Evolutionary conservation across 2,113 vertebrate genomes (phyloP), one percentile per base, ranked within the genome.

Genomic region (Chloebia gouldiae): DNA sequence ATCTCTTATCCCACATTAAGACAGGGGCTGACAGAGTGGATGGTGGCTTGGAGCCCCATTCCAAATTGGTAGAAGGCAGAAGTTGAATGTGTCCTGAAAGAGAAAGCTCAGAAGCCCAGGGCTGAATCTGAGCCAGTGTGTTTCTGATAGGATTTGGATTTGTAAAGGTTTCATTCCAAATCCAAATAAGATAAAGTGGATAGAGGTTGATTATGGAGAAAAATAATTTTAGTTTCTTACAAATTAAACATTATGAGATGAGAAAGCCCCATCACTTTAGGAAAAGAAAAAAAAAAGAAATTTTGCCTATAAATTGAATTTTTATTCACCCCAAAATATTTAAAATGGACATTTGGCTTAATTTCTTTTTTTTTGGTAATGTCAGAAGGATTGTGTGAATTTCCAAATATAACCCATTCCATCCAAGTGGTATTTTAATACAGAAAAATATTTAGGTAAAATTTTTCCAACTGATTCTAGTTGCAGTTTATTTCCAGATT

Each of bases 391-490:
- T 40, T 82, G 49, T 9, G 37, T 47, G 42, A 63, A 78, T 95
- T 93, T 94, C 90, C 86, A 93, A 90, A 92, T 93, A 88, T 84
- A 93, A 68, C 44, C 23, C 11, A 12, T 81, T 94, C 50, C 66
- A 88, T 86, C 37, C 42, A 63, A 94, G 33, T 73, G 33, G 60
- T 60, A 65, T 94, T 91, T 87, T 86, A 76, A 80, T 80, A 71
- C 7, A 45, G 63, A 80, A 77, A 63, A 69, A 53, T 70, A 25
- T 77, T 72, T 31, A 77, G 66, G 47, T 77, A 81, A 59, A 33
- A 7, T 37, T 92, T 95, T 89, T 49, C 24, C 79, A 70, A 33
- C 3, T 0, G 0, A 3, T 77, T 82, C 16, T 63, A 77, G 33
- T 47, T 86, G 39, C 39, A 70, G 7, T 49, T 92, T 2, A 0